A percentile compares a stretch with the other conserved stretches of the same genome.
These are phyloP conservation scores for Reinhardtius hippoglossoides DNA, from an alignment of 2,113 vertebrate genomes.

Conservation along the genomic window DNA sequence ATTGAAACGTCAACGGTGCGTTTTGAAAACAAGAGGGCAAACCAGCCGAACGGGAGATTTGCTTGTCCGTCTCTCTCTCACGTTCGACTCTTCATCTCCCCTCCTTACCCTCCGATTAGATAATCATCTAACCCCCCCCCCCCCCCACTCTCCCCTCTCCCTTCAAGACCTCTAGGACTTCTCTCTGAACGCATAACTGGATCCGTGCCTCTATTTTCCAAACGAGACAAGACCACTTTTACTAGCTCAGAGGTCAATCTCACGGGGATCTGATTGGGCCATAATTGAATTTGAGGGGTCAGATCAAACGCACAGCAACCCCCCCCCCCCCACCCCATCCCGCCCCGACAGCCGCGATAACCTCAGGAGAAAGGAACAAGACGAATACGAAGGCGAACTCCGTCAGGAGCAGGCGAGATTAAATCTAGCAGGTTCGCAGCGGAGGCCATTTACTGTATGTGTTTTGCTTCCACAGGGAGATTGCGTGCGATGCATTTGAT, in stretches of 20 bases:
- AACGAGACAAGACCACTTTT: slow-evolving; percentile 62
- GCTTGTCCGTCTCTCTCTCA: slow-evolving; percentile 3
- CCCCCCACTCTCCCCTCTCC: neutral
- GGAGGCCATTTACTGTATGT: slow-evolving; percentile 47
- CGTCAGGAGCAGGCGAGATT: slow-evolving; percentile 50
- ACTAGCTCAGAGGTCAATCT: slow-evolving; percentile 58
- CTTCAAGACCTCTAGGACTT: slow-evolving; percentile 43
- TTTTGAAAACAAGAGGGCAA: slow-evolving; percentile 15
- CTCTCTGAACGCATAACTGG: slow-evolving; percentile 55
- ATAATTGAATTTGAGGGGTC: slow-evolving; percentile 76
- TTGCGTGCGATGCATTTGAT: slow-evolving; percentile 42
- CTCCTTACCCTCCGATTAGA: slow-evolving; percentile 45
- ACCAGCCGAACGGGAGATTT: neutral
- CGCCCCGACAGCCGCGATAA: slow-evolving; percentile 48
- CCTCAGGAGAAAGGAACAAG: slow-evolving; percentile 37
- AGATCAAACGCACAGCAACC: slow-evolving; percentile 60
- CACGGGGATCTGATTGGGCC: slow-evolving; percentile 64
- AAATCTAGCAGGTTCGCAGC: slow-evolving; percentile 49
- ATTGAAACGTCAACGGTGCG: slow-evolving; percentile 1
- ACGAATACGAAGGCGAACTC: slow-evolving; percentile 36
- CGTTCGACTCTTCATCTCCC: slow-evolving; percentile 18
- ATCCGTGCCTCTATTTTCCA: slow-evolving; percentile 67
- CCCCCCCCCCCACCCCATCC: slow-evolving; percentile 19
- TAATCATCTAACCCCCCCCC: slow-evolving; percentile 55
- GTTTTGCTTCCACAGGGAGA: slow-evolving; percentile 25